These are phyloP conservation scores for Drosophila subsilvestris DNA, from an alignment of 2,888 invertebrate species.

Conservation along the genomic window DNA sequence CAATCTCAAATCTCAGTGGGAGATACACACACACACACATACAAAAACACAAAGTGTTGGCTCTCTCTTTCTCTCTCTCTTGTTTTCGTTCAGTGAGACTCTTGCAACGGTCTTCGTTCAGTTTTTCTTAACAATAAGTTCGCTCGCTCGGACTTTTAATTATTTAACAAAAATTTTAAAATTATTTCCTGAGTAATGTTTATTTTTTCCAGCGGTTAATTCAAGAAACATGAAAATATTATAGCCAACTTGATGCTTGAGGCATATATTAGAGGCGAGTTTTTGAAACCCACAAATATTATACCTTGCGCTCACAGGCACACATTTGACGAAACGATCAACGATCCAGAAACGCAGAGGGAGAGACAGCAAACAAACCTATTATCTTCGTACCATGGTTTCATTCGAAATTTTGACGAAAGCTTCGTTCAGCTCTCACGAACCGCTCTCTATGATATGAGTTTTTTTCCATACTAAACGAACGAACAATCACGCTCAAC, in stretches of 20 bases:
- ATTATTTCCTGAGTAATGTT: background rate
- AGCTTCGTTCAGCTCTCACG: background rate
- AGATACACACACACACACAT: slow-evolving; percentile 47
- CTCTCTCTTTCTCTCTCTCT: slow-evolving; percentile 12
- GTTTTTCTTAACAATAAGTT: background rate
- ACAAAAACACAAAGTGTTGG: background rate
- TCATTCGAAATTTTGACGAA: background rate
- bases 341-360: background rate
- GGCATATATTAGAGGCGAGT: background rate
- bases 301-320: background rate
- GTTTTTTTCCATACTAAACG: no score
- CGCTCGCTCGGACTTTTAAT: background rate
- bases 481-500: no score
- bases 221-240: background rate
- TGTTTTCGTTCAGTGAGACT: slow-evolving; percentile 4
- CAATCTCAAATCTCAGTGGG: slow-evolving; percentile 80
- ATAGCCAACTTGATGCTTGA: background rate
- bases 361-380: background rate
- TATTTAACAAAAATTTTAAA: background rate
- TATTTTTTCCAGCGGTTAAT: background rate
- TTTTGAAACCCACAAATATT: background rate
- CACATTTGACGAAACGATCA: background rate
- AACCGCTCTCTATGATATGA: no score
- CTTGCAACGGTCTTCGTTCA: slow-evolving; percentile 9
- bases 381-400: background rate